Evolutionary conservation across 2,797 vertebrate genomes (phyloP).

Genomic region (Mus minutoides): DNA sequence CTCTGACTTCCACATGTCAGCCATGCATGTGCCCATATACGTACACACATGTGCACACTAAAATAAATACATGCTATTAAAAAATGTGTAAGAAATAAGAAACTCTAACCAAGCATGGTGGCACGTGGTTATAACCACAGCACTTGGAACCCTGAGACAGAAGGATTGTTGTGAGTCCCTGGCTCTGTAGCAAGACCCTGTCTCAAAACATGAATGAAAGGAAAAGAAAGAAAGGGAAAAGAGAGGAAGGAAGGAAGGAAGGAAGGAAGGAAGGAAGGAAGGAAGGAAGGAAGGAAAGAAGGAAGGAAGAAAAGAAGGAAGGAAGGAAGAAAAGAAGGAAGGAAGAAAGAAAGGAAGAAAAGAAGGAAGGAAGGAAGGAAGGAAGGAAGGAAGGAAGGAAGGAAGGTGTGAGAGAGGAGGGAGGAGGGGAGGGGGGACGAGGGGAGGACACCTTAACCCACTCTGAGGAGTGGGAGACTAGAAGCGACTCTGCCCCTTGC

Average conservation of each 20-base stretch:
- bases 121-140: not conserved
- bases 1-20: not conserved
- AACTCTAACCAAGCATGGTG: not conserved
- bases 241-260: no score
- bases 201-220: not conserved
- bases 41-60: not conserved
- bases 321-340: rapidly evolving
- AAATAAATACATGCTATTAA: not conserved
- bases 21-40: not conserved
- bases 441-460: not conserved
- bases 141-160: not conserved
- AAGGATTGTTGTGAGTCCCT: not conserved
- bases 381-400: no score
- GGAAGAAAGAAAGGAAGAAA: no score
- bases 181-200: not conserved
- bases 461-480: not conserved
- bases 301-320: rapidly evolving
- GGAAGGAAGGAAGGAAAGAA: rapidly evolving
- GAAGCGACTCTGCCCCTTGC: not conserved
- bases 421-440: rapidly evolving
- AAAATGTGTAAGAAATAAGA: not conserved
- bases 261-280: no score
- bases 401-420: not conserved
- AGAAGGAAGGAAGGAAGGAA: rapidly evolving
- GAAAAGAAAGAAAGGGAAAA: no score